phyloP scores from a whole-genome alignment of 2,888 invertebrate genomes.

The Eilema sororculum region DNA sequence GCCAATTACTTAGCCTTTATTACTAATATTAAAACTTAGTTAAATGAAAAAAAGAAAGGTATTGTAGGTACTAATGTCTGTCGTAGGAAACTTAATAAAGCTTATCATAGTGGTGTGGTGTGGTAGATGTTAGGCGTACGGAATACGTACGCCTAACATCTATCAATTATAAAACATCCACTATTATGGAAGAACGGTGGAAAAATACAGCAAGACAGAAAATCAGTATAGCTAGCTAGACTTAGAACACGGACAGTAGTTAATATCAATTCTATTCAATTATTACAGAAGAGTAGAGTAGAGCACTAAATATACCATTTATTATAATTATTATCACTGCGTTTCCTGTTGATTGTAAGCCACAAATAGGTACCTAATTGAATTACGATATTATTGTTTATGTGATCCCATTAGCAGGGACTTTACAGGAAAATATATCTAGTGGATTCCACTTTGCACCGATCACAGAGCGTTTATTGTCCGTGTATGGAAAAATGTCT shows the following conservation, averaged over 20 bases:
- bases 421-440: slow-evolving; percentile 7
- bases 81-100: not conserved
- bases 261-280: not conserved
- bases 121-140: too few species aligned
- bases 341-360: slow-evolving; percentile 10
- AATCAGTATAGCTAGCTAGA: not conserved
- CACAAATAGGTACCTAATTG: slow-evolving; percentile 14
- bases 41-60: not conserved
- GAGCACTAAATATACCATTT: not conserved
- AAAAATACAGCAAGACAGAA: not conserved
- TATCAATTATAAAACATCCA: not conserved
- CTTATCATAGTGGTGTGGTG: too few species aligned
- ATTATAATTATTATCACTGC: not conserved
- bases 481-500: too few species aligned
- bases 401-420: not conserved
- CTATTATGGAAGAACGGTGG: not conserved
- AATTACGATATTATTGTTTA: slow-evolving; percentile 8
- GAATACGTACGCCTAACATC: too few species aligned
- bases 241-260: not conserved
- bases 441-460: not conserved
- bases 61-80: not conserved
- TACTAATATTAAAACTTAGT: not conserved
- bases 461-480: not conserved
- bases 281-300: not conserved
- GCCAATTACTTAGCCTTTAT: too few species aligned